Percentiles rank a stretch among this genome's conserved stretches.
Conservation (phyloP, 2,797 vertebrate species). For the Molossus alvarezi region DNA sequence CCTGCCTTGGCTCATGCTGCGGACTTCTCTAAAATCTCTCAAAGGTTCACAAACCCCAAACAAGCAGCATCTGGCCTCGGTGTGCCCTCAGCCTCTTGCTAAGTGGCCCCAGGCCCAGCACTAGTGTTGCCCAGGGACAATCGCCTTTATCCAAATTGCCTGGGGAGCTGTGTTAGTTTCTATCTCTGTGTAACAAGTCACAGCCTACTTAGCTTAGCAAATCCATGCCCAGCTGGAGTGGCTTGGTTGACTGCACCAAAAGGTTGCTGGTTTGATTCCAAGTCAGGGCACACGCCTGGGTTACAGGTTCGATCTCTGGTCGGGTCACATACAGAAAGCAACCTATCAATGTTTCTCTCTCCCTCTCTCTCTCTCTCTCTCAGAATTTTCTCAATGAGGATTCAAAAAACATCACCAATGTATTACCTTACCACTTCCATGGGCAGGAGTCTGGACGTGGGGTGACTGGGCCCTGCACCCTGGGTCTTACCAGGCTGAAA, state of each 20-base stretch:
- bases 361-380: no score
- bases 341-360: no score
- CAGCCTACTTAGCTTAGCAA: not conserved
- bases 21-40: not conserved
- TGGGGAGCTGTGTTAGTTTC: not conserved
- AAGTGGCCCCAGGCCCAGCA: not conserved
- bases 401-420: not conserved
- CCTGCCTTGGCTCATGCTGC: not conserved
- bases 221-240: no score
- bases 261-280: no score
- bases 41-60: not conserved
- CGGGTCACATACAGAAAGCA: no score
- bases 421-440: not conserved
- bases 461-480: not conserved
- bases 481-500: not conserved
- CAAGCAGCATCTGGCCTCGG: not conserved
- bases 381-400: no score
- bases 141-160: not conserved
- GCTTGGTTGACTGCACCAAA: no score
- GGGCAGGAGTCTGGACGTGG: not conserved
- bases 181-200: not conserved
- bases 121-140: not conserved
- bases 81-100: not conserved
- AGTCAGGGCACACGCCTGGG: no score
- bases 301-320: no score